These are phyloP conservation scores for Gisinianus flammeolus DNA, from an alignment of 2,888 invertebrate species.

Conservation along the genomic window DNA sequence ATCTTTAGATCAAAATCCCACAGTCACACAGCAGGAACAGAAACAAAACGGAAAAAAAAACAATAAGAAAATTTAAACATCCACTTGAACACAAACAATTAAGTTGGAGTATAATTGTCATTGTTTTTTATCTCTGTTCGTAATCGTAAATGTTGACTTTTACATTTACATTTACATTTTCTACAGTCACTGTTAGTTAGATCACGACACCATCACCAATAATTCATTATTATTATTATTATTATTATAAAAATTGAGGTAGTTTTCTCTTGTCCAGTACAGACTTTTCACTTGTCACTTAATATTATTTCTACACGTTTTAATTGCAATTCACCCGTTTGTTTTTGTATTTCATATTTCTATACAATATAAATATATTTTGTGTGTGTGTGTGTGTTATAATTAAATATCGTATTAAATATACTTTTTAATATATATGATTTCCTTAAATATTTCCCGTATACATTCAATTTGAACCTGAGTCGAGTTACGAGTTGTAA, in stretches of 20 bases:
- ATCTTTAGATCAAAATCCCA: no score
- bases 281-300: background rate
- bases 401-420: background rate
- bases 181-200: no score
- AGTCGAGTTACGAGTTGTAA: background rate
- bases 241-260: no score
- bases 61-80: background rate
- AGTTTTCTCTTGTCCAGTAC: no score
- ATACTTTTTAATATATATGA: background rate
- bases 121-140: no score
- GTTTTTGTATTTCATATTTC: background rate
- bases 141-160: no score
- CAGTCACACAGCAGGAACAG: no score
- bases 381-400: background rate
- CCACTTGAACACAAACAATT: background rate
- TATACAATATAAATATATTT: background rate
- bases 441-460: slow-evolving; percentile 23
- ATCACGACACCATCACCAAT: no score
- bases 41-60: background rate
- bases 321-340: background rate
- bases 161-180: no score
- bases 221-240: no score
- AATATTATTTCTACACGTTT: background rate
- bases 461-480: slow-evolving; percentile 28
- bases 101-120: no score